Evolutionary conservation across 2,113 vertebrate genomes (phyloP).

Genomic region (Pelobates fuscus): DNA sequence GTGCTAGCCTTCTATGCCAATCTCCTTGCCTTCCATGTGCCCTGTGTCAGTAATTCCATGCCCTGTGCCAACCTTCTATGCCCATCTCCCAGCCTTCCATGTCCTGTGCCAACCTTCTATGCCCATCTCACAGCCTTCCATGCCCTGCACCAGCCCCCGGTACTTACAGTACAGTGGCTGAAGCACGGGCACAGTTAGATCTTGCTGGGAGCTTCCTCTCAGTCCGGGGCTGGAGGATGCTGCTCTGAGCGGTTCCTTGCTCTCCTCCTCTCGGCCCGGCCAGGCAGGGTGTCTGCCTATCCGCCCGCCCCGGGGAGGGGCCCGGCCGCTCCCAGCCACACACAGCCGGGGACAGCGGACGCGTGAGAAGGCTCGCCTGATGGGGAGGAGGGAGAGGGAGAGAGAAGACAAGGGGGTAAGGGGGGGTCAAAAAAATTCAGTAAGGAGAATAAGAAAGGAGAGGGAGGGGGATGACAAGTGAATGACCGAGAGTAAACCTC

Average conservation of each 20-base stretch:
- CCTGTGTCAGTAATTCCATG: too few relatives aligned
- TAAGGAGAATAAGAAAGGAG: neutral
- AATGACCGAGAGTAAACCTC: neutral
- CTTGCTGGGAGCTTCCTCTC: neutral
- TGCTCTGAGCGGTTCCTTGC: neutral
- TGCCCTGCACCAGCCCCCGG: neutral
- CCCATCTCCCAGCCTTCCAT: too few relatives aligned
- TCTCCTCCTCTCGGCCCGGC: conserved; percentile 22
- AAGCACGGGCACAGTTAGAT: conserved; percentile 27
- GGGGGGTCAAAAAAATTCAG: neutral
- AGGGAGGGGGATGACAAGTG: neutral
- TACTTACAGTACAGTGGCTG: neutral
- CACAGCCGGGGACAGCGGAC: conserved; percentile 32
- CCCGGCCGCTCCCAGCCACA: conserved; percentile 32
- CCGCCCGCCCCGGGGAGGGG: conserved; percentile 2
- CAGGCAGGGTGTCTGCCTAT: neutral
- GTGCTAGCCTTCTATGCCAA: too few relatives aligned
- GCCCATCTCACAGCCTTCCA: too few relatives aligned
- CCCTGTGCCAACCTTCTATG: too few relatives aligned
- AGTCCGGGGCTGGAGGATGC: neutral
- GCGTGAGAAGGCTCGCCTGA: conserved; percentile 46
- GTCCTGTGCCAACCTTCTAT: too few relatives aligned
- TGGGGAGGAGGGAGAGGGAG: conserved; percentile 2
- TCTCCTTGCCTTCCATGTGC: too few relatives aligned
- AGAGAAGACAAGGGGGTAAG: neutral